Evolutionary conservation across 2,113 vertebrate species (phyloP).

Genomic region (Phoxinus phoxinus): DNA sequence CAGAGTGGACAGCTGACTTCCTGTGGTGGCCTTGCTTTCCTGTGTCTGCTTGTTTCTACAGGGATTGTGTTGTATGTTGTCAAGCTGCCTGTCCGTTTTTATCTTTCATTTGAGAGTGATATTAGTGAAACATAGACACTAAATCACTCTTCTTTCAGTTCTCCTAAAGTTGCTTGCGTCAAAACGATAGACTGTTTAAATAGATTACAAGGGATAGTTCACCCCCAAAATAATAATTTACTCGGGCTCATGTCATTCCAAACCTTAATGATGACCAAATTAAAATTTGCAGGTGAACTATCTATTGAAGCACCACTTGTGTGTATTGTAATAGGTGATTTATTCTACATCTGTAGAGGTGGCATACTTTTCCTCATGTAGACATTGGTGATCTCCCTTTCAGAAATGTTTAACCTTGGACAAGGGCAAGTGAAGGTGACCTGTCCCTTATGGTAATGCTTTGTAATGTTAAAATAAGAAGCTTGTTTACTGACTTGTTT

Average conservation of each 20-base stretch:
- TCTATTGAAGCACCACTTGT: neutral
- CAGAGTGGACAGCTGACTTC: neutral
- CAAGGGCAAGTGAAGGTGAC: constrained; percentile 15
- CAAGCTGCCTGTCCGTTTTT: neutral
- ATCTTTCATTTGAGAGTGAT: neutral
- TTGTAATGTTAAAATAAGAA: neutral
- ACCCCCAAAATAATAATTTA: neutral
- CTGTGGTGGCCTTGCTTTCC: neutral
- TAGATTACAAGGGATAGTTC: neutral
- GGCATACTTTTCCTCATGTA: neutral
- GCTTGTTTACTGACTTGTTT: neutral
- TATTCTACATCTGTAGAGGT: neutral
- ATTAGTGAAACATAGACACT: neutral
- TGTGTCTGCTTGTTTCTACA: neutral
- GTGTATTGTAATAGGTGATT: neutral
- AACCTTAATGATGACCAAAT: neutral
- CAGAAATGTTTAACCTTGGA: neutral
- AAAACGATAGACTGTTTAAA: neutral
- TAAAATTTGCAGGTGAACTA: neutral
- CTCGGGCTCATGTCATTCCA: neutral
- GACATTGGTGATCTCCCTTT: neutral
- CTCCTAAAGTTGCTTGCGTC: neutral
- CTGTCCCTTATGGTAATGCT: neutral
- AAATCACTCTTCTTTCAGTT: neutral
- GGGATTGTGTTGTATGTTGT: neutral